Base-by-base conservation (phyloP, 2,888 invertebrate genomes). In the Drosophila parthenogenetica region DNA sequence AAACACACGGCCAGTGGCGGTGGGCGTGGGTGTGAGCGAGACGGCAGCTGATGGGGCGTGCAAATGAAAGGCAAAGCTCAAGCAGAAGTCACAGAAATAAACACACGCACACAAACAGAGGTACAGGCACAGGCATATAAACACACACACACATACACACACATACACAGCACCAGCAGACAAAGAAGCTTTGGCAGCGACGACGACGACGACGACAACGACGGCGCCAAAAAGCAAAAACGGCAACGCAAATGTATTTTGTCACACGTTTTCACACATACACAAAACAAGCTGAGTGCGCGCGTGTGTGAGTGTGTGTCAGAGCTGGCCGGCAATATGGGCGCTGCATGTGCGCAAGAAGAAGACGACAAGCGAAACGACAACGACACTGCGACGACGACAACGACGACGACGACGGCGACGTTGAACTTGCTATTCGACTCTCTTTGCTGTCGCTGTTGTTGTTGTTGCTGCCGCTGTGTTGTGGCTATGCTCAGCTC, bases 201-300 rank as follows among this genome's bases (percentile, higher is more conserved):
- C 68, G 49, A 67, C 78, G 70, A 62, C 67, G 76, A 48, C 62
- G 60, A n/a, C n/a, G n/a, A n/a, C n/a, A n/a, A n/a, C n/a, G n/a
- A 69, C 75, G 81, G 79, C 79, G 85, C 85, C 81, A 81, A 81
- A 85, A 85, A 85, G 81, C 81, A 81, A 81, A 81, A 81, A 81
- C 81, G 85, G 85, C 81, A 82, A 82, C 85, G 85, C 87, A 84
- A 83, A 83, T 83, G 85, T 83, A 83, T 83, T 83, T 87, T 87
- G 83, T 87, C 83, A 83, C 83, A 83, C 83, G 83, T 84, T 79
- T 63, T 53, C 68, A 66, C 58, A 69, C 63, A 80, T 45, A 69
- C 51, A 68, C 32, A 25, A 25, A 61, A 68, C 29, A 74, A 29
- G 13, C 49, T 37, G 59, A 54, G 35, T 7, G 35, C 29, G 8